Evolutionary conservation across 1,140 invertebrate species (phyloP), one percentile per base, ranked within the genome.

Genomic region (Drosophila grimshawi): DNA sequence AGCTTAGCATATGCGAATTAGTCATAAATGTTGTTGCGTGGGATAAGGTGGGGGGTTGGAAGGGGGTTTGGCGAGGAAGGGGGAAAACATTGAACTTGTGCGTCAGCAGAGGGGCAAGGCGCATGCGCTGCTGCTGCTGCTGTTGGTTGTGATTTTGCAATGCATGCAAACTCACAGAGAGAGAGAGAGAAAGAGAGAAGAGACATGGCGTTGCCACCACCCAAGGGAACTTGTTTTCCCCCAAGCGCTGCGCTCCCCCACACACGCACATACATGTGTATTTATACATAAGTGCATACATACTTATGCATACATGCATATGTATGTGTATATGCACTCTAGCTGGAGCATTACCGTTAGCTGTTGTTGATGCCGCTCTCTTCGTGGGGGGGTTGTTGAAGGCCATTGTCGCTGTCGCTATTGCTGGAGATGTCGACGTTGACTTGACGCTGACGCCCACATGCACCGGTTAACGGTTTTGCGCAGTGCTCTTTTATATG

Each of bases 351-450:
- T 75, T 75, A 75, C 80, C 80, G 82, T 86, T 85, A 85, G 76
- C 68, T 67, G 53, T 43, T 62, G 46, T 72, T 43, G 48, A 56
- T 74, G 35, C 52, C 39, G 60, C 60, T 64, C 67, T 76, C 82
- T 80, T 85, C 85, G 77, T 85, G 85, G 85, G 85, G 85, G 85
- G 85, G 85, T 89, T 85, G 77, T 85, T 85, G 81, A 89, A 89
- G 85, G 85, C 85, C 85, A 85, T 57, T 70, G 68, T 45, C 64
- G 83, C 49, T 37, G 78, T 53, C 72, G 61, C 39, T 7, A 57
- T 39, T 43, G 37, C 35, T 5, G 62, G 52, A 49, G 41, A 11
- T 43, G 69, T 60, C 74, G 46, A 63, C 59, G 80, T 32, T 64
- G 70, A 63, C 79, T 32, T 64, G 70, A 63, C 79, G 79, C 66